Percentiles rank a stretch among this genome's conserved stretches.
These are phyloP conservation scores for Cryptoprocta ferox DNA, from an alignment of 2,797 vertebrate genomes.

Conservation along the genomic window DNA sequence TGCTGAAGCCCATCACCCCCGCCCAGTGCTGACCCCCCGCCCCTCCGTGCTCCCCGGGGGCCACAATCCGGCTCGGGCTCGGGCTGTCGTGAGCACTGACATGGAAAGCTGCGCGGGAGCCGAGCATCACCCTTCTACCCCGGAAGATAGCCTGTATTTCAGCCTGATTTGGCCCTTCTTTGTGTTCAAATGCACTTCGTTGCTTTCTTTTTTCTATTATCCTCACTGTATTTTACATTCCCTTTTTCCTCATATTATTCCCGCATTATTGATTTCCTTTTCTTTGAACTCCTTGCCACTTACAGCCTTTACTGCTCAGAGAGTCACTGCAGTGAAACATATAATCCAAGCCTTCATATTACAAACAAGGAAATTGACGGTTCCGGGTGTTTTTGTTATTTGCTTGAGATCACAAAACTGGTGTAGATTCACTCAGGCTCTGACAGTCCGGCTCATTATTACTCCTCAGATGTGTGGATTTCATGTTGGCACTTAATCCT, in stretches of 20 bases:
- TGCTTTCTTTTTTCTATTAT: not conserved
- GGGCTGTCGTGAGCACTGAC: not conserved
- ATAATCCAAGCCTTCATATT: not conserved
- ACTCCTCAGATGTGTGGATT: not conserved
- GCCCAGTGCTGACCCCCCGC: not conserved
- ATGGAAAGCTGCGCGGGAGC: not conserved
- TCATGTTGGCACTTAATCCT: not conserved
- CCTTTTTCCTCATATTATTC: not conserved
- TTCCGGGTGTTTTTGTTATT: no score
- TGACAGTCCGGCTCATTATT: not conserved
- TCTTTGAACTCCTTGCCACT: not conserved
- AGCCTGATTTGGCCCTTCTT: not conserved
- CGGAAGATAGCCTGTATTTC: not conserved
- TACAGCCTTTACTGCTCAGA: not conserved
- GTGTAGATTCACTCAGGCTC: not conserved
- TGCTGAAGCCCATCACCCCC: not conserved
- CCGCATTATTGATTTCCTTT: not conserved
- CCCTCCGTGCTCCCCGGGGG: fast-evolving
- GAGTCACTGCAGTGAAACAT: not conserved
- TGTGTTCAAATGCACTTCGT: not conserved
- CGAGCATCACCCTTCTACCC: not conserved
- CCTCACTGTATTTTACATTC: not conserved
- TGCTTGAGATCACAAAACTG: not conserved
- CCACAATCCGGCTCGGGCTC: fast-evolving
- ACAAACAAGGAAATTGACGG: not conserved